A percentile compares a stretch with the other conserved stretches of the same genome.
Evolutionary conservation across 2,113 vertebrate species (phyloP).

Genomic region (Cromileptes altivelis): DNA sequence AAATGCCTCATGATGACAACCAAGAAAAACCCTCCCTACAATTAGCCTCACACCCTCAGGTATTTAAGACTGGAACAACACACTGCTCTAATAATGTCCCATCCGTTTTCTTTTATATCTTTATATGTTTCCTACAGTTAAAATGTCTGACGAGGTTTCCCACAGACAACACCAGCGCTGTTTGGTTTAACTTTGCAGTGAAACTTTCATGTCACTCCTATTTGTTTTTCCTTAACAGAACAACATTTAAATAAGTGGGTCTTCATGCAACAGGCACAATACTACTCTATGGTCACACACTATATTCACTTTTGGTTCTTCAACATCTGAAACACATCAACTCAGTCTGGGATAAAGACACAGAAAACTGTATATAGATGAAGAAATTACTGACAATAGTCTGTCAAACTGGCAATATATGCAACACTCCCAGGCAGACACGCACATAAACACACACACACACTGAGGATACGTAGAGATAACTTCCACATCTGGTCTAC

Average conservation of each 20-base stretch:
- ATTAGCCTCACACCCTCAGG: not conserved
- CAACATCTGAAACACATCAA: slow-evolving; percentile 4
- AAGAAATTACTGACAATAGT: not conserved
- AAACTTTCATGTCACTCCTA: not conserved
- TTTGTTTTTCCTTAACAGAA: not conserved
- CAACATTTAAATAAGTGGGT: not conserved
- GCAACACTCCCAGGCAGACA: slow-evolving; percentile 11
- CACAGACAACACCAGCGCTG: not conserved
- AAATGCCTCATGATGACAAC: not conserved
- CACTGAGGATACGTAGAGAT: slow-evolving; percentile 5
- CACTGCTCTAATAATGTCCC: not conserved
- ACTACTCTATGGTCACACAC: not conserved
- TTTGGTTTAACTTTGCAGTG: slow-evolving; percentile 8
- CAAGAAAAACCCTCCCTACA: slow-evolving; percentile 11
- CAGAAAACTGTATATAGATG: not conserved
- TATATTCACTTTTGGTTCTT: not conserved
- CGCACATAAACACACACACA: slow-evolving; percentile 26
- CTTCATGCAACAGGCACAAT: not conserved
- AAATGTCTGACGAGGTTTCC: slow-evolving; percentile 1
- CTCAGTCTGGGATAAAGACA: slow-evolving; percentile 6
- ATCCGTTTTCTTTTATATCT: not conserved
- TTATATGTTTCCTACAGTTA: not conserved
- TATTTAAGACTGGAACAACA: not conserved
- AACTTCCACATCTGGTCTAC: slow-evolving; percentile 60
- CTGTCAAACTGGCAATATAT: slow-evolving; percentile 1